These are phyloP conservation scores for Nesometra sesokonis DNA, from an alignment of 35 echinoderm and acorn worm genomes.

Conservation along the genomic window DNA sequence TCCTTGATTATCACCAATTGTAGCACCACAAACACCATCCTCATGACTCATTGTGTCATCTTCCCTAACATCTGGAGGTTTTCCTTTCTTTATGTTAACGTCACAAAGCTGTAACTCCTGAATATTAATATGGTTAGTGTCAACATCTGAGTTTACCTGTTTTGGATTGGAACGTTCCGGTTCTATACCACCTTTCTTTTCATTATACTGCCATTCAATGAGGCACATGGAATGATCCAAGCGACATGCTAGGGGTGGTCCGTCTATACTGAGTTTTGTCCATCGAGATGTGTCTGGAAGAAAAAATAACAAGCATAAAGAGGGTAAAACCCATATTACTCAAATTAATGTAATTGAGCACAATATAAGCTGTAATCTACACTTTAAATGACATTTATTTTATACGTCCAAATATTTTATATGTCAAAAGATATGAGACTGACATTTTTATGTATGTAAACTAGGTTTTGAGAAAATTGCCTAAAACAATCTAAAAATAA, in stretches of 20 bases:
- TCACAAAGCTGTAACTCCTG: neutral
- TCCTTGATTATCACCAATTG: no score
- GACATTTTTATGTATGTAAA: no score
- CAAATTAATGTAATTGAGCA: no score
- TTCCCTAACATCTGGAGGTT: neutral
- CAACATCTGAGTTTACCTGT: neutral
- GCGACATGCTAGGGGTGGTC: slow-evolving; percentile 64
- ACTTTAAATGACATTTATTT: no score
- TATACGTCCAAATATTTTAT: no score
- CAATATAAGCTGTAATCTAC: no score
- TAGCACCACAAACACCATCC: no score
- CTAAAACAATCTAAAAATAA: no score
- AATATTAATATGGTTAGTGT: neutral
- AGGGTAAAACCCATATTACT: no score
- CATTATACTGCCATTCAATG: neutral
- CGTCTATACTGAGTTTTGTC: slow-evolving; percentile 44
- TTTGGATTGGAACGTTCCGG: neutral
- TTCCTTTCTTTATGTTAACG: neutral
- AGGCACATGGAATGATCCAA: slow-evolving; percentile 87
- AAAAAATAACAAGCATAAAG: no score
- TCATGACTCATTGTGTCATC: neutral
- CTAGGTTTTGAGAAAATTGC: no score
- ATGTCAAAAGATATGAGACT: no score
- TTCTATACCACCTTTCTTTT: neutral
- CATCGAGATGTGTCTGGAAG: slow-evolving; percentile 61